These are phyloP conservation scores for Pica pica DNA, from an alignment of 2,113 vertebrate species.

Conservation along the genomic window DNA sequence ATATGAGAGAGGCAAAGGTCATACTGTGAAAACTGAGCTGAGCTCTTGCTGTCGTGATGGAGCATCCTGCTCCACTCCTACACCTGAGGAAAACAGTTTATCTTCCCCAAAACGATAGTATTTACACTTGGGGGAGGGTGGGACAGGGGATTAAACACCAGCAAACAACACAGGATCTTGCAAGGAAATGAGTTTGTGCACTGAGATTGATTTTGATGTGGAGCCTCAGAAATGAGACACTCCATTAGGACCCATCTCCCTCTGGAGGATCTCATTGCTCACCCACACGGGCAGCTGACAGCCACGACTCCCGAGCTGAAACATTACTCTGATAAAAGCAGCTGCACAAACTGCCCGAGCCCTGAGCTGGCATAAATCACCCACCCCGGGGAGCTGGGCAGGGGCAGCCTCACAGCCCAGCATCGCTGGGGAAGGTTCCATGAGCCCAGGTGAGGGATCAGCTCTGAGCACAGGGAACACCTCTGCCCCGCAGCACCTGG, in stretches of 20 bases:
- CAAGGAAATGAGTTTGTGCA: background rate
- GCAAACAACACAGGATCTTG: background rate
- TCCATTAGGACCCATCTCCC: background rate
- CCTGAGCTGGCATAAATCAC: background rate
- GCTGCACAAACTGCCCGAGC: background rate
- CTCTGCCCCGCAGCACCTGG: background rate
- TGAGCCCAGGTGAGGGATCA: rapidly evolving
- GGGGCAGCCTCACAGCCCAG: background rate
- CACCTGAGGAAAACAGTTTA: background rate
- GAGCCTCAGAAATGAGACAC: background rate
- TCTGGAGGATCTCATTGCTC: background rate
- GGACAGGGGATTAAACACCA: background rate
- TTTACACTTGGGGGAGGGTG: background rate
- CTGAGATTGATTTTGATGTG: background rate
- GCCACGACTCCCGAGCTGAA: rapidly evolving
- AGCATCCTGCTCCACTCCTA: background rate
- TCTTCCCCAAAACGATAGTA: background rate
- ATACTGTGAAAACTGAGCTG: background rate
- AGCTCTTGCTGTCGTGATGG: background rate
- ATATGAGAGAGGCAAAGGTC: background rate
- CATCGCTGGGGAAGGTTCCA: background rate
- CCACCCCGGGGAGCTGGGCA: rapidly evolving
- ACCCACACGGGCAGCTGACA: background rate
- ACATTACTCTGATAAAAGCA: background rate
- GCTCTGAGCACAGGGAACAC: background rate